Conservation (phyloP, 2,888 invertebrate genomes). For the Trachelus iudaicus region DNA sequence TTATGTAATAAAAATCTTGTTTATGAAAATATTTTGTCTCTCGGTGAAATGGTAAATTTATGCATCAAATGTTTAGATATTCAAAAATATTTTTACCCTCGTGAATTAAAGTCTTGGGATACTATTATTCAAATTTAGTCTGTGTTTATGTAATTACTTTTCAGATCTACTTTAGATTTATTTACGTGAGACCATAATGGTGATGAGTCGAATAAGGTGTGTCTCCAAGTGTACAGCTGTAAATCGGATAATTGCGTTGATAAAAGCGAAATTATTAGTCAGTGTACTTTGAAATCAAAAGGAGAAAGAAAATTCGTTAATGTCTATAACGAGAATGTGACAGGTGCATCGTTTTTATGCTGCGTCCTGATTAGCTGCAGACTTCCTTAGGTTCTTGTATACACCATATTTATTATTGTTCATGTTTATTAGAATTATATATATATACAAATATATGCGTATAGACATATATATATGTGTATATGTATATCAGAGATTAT, state of each 20-base stretch:
- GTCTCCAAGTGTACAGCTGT: constrained; percentile 3
- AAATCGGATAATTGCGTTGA: constrained; percentile 4
- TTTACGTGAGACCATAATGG: no score
- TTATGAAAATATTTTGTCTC: no score
- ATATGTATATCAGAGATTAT: constrained; percentile 58
- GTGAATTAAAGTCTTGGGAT: no score
- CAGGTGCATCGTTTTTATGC: not conserved
- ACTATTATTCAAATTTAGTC: no score
- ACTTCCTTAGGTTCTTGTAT: constrained; percentile 62
- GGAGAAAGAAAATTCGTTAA: constrained; percentile 12
- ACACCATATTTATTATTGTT: constrained; percentile 65
- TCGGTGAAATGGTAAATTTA: no score
- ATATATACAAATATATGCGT: constrained; percentile 44
- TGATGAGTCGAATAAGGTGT: no score
- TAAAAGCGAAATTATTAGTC: not conserved
- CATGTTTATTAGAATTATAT: constrained; percentile 65
- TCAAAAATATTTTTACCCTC: no score
- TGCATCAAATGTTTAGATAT: no score
- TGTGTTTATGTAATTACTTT: no score
- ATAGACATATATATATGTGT: constrained; percentile 25
- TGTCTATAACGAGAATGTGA: not conserved
- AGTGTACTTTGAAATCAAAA: constrained; percentile 26
- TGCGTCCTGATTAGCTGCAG: constrained; percentile 59
- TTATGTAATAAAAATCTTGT: no score
- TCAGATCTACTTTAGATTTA: no score